Base-by-base conservation (phyloP, 2,113 vertebrate species). In the Gymnarchus niloticus region DNA sequence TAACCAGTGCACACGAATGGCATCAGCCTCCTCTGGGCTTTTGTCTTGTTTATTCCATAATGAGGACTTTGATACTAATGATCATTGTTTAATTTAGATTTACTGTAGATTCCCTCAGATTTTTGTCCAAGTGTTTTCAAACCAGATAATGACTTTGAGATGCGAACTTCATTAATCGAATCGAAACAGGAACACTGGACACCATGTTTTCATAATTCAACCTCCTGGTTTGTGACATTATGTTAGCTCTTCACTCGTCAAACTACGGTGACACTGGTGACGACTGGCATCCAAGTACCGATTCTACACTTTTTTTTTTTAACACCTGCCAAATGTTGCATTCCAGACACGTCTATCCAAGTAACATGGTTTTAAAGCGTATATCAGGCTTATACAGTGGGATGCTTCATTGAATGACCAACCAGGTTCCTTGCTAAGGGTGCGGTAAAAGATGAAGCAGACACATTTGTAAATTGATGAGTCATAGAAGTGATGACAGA, bases 41-140 rank as follows among this genome's bases (percentile, higher is more conserved):
- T 90, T 89, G 84, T 91, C 90, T 91, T 88, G 81, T 91, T 92
- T 86, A 92, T 89, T 69, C 89, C 85, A 82, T 85, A 48, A 78
- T 48, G 76, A 78, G 76, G 19, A 48, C 76, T 21, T 1, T 19
- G 41, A 73, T 5, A 73, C 12, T 10, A 1, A 41, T 73, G 33
- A 12, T 73, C 33, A 73, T 73, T 73, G 65, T 3, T 73, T 41
- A 69, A 69, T 14, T 25, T 73, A 19, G 65, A n/a, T n/a, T n/a
- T n/a, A n/a, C 65, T 73, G 19, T 41, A 41, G 65, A 73, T 41
- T 73, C 65, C 14, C 65, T 33, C 12, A n/a, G n/a, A n/a, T n/a
- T n/a, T n/a, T n/a, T n/a, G n/a, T n/a, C n/a, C n/a, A n/a, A n/a
- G n/a, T n/a, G n/a, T n/a, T n/a, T n/a, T n/a, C n/a, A n/a, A n/a